Percentiles rank a stretch among this genome's conserved stretches.
Evolutionary conservation across 2,888 invertebrate species (phyloP).

Genomic region (Linnaemya vulpina): DNA sequence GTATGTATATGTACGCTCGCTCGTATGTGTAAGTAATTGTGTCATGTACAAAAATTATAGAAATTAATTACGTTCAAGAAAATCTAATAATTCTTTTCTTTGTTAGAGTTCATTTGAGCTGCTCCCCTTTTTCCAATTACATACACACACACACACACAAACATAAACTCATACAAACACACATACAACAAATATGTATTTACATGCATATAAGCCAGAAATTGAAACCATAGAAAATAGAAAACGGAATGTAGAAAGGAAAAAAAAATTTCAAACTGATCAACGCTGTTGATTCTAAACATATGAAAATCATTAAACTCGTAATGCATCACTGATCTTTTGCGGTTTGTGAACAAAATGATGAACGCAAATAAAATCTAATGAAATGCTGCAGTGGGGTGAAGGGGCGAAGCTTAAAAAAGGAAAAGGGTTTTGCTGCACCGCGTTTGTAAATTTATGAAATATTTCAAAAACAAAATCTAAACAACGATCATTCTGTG

Average conservation of each 20-base stretch:
- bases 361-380: conserved; percentile 46
- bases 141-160: too few species aligned
- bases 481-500: neutral
- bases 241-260: conserved; percentile 35
- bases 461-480: neutral
- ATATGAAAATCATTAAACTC: conserved; percentile 48
- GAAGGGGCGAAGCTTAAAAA: neutral
- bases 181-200: too few species aligned
- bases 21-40: neutral
- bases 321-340: conserved; percentile 67
- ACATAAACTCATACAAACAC: too few species aligned
- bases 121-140: conserved; percentile 58
- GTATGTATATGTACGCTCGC: neutral
- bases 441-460: neutral
- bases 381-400: neutral
- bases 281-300: conserved; percentile 61
- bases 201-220: conserved; percentile 39
- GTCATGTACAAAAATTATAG: neutral
- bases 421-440: conserved; percentile 21
- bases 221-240: conserved; percentile 69
- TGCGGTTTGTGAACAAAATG: conserved; percentile 60
- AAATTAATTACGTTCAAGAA: conserved; percentile 33
- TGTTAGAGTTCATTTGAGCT: conserved; percentile 71
- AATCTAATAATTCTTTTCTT: conserved; percentile 68
- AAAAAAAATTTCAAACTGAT: conserved; percentile 45